These are phyloP conservation scores for Clarias macrocephalus DNA, from an alignment of 2,113 vertebrate species.

Conservation along the genomic window DNA sequence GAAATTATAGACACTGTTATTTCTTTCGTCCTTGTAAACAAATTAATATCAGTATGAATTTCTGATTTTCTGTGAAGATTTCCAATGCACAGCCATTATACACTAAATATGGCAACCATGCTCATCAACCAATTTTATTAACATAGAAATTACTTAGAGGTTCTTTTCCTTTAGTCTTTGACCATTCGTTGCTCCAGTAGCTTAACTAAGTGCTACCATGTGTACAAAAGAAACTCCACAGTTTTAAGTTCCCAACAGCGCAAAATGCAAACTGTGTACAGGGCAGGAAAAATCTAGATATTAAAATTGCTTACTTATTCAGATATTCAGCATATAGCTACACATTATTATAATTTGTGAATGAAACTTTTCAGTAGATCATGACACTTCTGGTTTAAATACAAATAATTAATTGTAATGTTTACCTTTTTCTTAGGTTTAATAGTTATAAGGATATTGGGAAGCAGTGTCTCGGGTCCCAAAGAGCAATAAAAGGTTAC, in stretches of 20 bases:
- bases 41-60: background rate
- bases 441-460: conserved; percentile 86
- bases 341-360: background rate
- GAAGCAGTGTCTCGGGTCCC: conserved; percentile 87
- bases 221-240: background rate
- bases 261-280: background rate
- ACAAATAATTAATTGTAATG: background rate
- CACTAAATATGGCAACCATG: background rate
- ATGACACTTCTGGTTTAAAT: background rate
- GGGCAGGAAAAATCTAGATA: background rate
- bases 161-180: too few species aligned
- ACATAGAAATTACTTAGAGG: background rate
- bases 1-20: background rate
- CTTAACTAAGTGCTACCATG: background rate
- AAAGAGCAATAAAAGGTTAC: conserved; percentile 90
- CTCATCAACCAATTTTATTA: background rate
- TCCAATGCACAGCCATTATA: background rate
- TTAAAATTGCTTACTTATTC: background rate
- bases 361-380: background rate
- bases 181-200: background rate
- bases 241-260: background rate
- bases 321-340: background rate
- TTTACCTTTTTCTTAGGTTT: conserved; percentile 86
- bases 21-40: background rate
- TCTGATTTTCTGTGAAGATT: background rate